Evolutionary conservation across 2,888 invertebrate species (phyloP), one percentile per base, ranked within the genome.

Genomic region (Nezara viridula): DNA sequence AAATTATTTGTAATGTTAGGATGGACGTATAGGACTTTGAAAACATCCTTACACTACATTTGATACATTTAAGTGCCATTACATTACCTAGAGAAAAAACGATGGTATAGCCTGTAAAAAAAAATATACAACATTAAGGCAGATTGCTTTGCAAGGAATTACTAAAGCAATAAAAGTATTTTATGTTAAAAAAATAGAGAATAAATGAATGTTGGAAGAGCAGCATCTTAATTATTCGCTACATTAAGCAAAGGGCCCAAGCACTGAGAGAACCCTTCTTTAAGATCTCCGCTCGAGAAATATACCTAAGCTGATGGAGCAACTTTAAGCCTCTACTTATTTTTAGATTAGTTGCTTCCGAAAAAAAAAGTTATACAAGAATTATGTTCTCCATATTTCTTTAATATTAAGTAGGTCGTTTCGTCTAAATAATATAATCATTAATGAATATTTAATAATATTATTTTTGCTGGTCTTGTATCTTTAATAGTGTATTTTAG

Each of bases 141-240:
- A 77, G 40, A 77, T 77, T 44, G 40, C 40, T 77, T 40, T 32
- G 77, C 21, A 21, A 77, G 9, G 40, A 44, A 77, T 77, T 77
- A 77, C 40, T 2, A 77, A 44, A 40, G 77, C 40, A 40, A 77
- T 40, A 77, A 77, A 77, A 77, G 77, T 60, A 60, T 60, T 60
- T 60, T 60, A 32, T 60, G 27, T 60, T 32, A 77, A 77, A 40
- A 40, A 77, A 77, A 77, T 40, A 2, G 40, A 40, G 77, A 40
- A 77, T 77, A 77, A 77, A 77, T 77, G 77, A 77, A 40, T 24
- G 40, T 32, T 4, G 40, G 40, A 10, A 37, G 24, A 40, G 6
- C 24, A 77, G 21, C 40, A 77, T 77, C 77, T 77, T 44, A 77
- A 77, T 77, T 77, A 77, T 77, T 40, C 77, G 40, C 24, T 24